Percentiles rank a stretch among this genome's conserved stretches.
These are phyloP conservation scores for Dicentrarchus labrax DNA, from an alignment of 2,113 vertebrate species.

Conservation along the genomic window DNA sequence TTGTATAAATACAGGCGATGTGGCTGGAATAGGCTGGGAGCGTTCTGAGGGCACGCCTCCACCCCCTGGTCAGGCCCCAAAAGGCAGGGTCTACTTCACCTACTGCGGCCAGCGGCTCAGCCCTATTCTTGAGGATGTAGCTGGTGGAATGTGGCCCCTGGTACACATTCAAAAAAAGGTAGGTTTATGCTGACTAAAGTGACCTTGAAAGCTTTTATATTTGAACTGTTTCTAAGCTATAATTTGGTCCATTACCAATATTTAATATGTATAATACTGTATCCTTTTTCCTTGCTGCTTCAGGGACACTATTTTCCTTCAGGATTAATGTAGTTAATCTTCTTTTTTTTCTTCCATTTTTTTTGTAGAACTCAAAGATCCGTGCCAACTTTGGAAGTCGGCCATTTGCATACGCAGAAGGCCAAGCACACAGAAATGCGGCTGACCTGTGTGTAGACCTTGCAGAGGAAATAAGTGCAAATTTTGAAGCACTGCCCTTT, in stretches of 20 bases:
- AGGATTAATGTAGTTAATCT: neutral
- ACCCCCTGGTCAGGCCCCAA: conserved; percentile 95
- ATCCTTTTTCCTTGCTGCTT: neutral
- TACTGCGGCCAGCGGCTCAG: conserved; percentile 95
- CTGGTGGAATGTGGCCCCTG: conserved; percentile 98
- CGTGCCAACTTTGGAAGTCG: conserved; percentile 96
- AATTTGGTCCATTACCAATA: neutral
- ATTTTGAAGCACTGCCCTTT: conserved; percentile 97
- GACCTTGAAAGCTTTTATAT: neutral
- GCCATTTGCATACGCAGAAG: conserved; percentile 94
- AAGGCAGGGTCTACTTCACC: conserved; percentile 97
- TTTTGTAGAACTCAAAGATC: conserved; percentile 94
- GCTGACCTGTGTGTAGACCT: conserved; percentile 96
- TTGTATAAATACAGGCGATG: conserved; percentile 85
- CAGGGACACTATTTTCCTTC: neutral
- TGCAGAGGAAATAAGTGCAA: conserved; percentile 97
- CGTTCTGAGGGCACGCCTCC: conserved; percentile 95
- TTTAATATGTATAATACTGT: neutral
- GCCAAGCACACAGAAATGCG: conserved; percentile 96
- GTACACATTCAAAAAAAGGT: conserved; percentile 99
- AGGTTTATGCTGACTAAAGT: conserved; percentile 55
- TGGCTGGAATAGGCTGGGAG: conserved; percentile 98
- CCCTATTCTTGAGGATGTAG: conserved; percentile 95
- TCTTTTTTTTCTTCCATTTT: neutral
- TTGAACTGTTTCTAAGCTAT: neutral